Evolutionary conservation across 1,140 invertebrate genomes (phyloP), one percentile per base, ranked within the genome.

Genomic region (Drosophila gunungcola): DNA sequence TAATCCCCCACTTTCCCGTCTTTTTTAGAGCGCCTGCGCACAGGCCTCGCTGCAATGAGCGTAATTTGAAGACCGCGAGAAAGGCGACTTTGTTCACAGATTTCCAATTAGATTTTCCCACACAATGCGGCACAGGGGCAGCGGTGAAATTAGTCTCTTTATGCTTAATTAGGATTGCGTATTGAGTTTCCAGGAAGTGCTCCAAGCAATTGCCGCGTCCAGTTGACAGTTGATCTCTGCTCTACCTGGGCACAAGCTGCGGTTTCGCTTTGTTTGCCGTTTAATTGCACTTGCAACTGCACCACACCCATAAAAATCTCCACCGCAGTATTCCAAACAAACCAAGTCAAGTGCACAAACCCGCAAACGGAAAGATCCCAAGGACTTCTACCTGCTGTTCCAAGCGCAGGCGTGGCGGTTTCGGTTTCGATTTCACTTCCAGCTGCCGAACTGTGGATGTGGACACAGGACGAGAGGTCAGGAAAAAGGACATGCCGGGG

Each of bases 11-110:
- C 13, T 48, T 39, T 32, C 41, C 27, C 32, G 34, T 42, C 6
- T 29, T 21, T 21, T 39, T 29, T 39, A 16, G 29, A 38, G 46
- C 82, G 82, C 82, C 61, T 82, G 82, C 25, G 65, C 62, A 64
- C 82, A 86, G 69, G 34, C 78, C 60, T 73, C 53, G 42, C 41
- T 45, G 70, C 70, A 76, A 63, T 79, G 76, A 76, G 58, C 49
- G 83, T 86, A 86, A 86, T 86, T 82, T 76, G 83, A 86, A 88
- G 79, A 86, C 83, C 83, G 83, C 83, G 83, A 86, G 83, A 86
- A 86, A 69, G 41, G 54, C 61, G 64, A 43, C 39, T 43, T 36
- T 2, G 46, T 25, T 62, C 39, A 73, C 16, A 32, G 52, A 49
- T 76, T 86, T 88, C 83, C 83, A 88, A 86, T 88, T 82, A 61